These are phyloP conservation scores for Elaphurus davidianus DNA, from an alignment of 2,113 vertebrate genomes.

Conservation along the genomic window DNA sequence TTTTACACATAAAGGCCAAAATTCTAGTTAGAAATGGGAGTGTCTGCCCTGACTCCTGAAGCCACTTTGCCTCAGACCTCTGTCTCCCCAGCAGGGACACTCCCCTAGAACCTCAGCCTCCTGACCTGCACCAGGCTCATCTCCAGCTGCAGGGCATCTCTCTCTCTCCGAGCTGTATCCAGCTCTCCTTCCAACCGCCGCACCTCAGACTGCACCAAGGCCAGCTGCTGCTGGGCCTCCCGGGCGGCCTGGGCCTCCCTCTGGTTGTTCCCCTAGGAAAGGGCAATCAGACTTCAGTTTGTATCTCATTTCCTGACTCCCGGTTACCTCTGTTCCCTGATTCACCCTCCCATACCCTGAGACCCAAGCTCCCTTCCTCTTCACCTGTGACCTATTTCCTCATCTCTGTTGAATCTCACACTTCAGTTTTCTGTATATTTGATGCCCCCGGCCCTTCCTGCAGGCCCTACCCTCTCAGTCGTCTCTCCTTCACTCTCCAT, in stretches of 20 bases:
- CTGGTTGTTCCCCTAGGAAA: constrained; percentile 67
- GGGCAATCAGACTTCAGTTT: background rate
- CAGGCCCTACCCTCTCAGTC: background rate
- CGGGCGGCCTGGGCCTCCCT: constrained; percentile 73
- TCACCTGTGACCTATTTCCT: background rate
- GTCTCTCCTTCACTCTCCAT: background rate
- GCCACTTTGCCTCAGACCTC: background rate
- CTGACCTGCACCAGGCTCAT: constrained; percentile 83
- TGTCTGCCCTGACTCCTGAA: background rate
- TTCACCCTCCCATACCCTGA: background rate
- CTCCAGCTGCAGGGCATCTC: constrained; percentile 81
- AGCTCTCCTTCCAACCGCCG: constrained; percentile 78
- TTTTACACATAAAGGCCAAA: background rate
- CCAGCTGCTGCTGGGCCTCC: constrained; percentile 76
- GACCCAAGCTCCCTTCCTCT: background rate
- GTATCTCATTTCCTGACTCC: background rate
- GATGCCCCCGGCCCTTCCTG: background rate
- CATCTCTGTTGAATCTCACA: background rate
- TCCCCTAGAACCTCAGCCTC: background rate
- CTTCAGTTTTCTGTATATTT: background rate
- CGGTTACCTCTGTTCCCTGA: background rate
- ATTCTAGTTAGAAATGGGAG: background rate
- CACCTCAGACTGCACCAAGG: constrained; percentile 62
- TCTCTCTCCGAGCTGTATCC: constrained; percentile 77
- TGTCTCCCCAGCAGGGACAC: background rate